Percentiles rank a stretch among this genome's conserved stretches.
Evolutionary conservation across 2,888 invertebrate genomes (phyloP).

Genomic region (Tanaodytes sp.): DNA sequence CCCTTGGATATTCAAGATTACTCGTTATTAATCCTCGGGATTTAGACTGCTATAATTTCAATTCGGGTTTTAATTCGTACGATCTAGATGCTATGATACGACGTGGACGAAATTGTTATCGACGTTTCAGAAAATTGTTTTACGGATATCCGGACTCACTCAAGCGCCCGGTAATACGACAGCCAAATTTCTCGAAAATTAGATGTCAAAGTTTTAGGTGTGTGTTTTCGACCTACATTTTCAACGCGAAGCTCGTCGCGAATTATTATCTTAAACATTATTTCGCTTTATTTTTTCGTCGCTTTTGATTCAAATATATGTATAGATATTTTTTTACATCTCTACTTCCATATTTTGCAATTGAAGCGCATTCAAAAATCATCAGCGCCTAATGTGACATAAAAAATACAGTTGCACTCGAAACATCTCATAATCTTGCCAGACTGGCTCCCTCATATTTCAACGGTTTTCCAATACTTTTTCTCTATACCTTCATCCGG

Average conservation of each 20-base stretch:
- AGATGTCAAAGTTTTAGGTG: not conserved
- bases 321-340: not conserved
- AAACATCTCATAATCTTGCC: constrained; percentile 12
- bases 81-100: constrained; percentile 4
- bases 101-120: not conserved
- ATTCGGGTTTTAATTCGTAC: constrained; percentile 6
- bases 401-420: constrained; percentile 38
- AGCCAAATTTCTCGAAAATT: not conserved
- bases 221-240: not conserved
- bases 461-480: constrained; percentile 47
- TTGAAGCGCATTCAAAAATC: constrained; percentile 20
- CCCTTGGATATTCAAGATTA: no score
- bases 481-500: constrained; percentile 21
- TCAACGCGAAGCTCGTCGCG: not conserved
- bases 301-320: no score
- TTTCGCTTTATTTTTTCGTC: no score
- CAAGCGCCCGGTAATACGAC: not conserved
- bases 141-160: not conserved
- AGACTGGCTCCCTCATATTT: constrained; percentile 41
- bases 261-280: no score
- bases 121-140: constrained; percentile 3
- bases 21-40: not conserved
- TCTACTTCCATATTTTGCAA: constrained; percentile 1
- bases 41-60: constrained; percentile 12
- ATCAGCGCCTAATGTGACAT: constrained; percentile 25